These are phyloP conservation scores for Melanostoma mellinum DNA, from an alignment of 2,888 invertebrate genomes.

Conservation along the genomic window DNA sequence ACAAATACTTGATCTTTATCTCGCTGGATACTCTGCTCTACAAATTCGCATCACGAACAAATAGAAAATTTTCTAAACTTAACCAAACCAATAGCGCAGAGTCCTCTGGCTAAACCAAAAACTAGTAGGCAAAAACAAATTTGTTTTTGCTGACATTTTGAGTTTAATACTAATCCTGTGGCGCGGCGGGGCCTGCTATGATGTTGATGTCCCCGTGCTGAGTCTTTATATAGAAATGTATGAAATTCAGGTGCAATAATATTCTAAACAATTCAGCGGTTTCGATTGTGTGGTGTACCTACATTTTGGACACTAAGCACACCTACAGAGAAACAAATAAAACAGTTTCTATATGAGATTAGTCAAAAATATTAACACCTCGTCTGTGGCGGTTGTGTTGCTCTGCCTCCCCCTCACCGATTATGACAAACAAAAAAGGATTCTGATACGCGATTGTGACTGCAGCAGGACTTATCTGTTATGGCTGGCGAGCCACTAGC, in stretches of 20 bases:
- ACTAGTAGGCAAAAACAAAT: conserved; percentile 8
- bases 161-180: conserved; percentile 22
- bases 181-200: neutral
- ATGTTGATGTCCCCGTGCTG: neutral
- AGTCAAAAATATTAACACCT: conserved; percentile 65
- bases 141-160: conserved; percentile 30
- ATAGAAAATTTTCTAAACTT: too few species aligned
- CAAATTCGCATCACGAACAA: too few species aligned
- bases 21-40: too few species aligned
- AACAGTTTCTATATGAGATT: conserved; percentile 32
- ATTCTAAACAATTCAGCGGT: conserved; percentile 47
- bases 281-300: conserved; percentile 6
- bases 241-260: conserved; percentile 29
- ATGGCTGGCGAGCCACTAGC: conserved; percentile 55
- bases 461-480: conserved; percentile 18
- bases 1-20: too few species aligned
- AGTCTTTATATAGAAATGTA: neutral
- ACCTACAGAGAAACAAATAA: conserved; percentile 49
- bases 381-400: conserved; percentile 17
- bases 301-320: neutral
- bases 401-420: neutral
- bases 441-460: neutral
- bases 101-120: too few species aligned
- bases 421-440: neutral
- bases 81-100: too few species aligned